Base-by-base conservation (phyloP, 2,797 vertebrate species). In the Glyptemys insculpta region DNA sequence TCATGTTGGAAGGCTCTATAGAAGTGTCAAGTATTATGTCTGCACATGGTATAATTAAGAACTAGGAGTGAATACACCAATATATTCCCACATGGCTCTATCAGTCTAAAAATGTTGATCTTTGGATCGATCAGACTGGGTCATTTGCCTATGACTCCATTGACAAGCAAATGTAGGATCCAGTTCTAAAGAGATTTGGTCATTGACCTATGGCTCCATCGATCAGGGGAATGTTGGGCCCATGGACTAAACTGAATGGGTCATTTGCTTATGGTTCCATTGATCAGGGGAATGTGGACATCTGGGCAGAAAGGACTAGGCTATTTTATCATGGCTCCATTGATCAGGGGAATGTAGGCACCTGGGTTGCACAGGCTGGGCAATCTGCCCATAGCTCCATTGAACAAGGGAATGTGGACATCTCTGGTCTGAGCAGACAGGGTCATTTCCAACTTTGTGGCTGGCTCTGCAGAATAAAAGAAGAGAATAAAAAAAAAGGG, bases 241-340 rank as follows among this genome's bases (percentile, higher is more conserved):
- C 94, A 89, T 96, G 95, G 59, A 82, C 90, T 88, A 94, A 93
- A 81, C n/a, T 90, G 87, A 94, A 94, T 74, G 52, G 93, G 21
- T 27, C 87, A 87, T 97, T 97, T 97, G 94, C 87, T 92, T 90
- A 94, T 91, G 96, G 97, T 91, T 96, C 95, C 81, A 59, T 95
- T 96, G 96, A 41, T 81, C 8, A 16, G 91, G 91, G 94, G 96
- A 98, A 97, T 96, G 95, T 81, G 88, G 94, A 95, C 94, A 91
- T 5, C 49, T 83, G 87, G 83, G 83, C 91, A 83, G 93, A 95
- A 95, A 90, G 5, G 88, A 79, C 44, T 83, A 76, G 81, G 86
- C 74, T 96, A 31, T 95, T 97, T 97, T 96, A 85, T 95, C 92
- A 93, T 95, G 97, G 94, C 87, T 97, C 94, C 87, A 6, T 96